Conservation (phyloP, 64 coral and sea anemone species). For the Porites lutea region DNA sequence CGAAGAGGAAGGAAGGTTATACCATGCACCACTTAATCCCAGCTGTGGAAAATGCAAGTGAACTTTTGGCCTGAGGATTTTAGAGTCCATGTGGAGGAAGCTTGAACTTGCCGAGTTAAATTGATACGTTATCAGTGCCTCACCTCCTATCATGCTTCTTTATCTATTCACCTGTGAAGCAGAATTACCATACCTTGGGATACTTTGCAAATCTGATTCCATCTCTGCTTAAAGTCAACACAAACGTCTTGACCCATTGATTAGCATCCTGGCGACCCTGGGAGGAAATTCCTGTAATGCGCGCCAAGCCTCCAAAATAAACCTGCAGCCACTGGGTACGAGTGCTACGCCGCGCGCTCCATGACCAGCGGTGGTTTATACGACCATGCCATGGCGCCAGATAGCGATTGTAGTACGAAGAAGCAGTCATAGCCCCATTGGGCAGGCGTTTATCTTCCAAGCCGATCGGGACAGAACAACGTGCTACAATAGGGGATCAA, state of each 20-base stretch:
- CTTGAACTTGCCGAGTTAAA: too few relatives aligned
- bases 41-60: too few relatives aligned
- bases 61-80: too few relatives aligned
- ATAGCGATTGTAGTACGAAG: conserved; percentile 63
- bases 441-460: conserved; percentile 83
- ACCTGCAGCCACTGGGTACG: conserved; percentile 78
- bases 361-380: conserved; percentile 84
- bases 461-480: conserved; percentile 81
- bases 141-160: too few relatives aligned
- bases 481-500: conserved; percentile 9
- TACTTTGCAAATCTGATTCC: conserved; percentile 48
- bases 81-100: too few relatives aligned
- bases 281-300: conserved; percentile 43
- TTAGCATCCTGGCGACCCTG: conserved; percentile 72
- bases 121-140: too few relatives aligned
- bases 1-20: too few relatives aligned
- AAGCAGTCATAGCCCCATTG: conserved; percentile 82
- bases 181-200: background rate
- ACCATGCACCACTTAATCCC: too few relatives aligned
- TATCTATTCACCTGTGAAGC: background rate
- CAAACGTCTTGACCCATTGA: conserved; percentile 80
- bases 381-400: conserved; percentile 75
- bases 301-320: conserved; percentile 55
- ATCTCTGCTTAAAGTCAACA: conserved; percentile 59
- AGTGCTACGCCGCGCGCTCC: conserved; percentile 56